Evolutionary conservation across 2,888 invertebrate genomes (phyloP).

Genomic region (Arenicola marina): DNA sequence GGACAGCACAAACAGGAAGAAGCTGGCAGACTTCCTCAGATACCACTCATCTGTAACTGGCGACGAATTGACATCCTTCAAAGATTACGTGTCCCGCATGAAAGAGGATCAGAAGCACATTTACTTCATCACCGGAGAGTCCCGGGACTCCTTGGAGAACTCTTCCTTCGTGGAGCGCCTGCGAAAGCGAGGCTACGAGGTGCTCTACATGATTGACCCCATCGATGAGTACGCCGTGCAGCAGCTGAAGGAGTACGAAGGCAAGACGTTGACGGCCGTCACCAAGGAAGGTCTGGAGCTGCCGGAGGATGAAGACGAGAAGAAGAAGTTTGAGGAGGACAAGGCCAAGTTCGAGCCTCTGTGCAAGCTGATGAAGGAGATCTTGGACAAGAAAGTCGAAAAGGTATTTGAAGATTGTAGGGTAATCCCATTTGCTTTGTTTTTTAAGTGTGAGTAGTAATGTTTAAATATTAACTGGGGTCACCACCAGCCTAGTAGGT

Average conservation of each 20-base stretch:
- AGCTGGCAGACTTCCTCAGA: slow-evolving; percentile 83
- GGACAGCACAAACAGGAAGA: slow-evolving; percentile 90
- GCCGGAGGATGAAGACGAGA: slow-evolving; percentile 95
- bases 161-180: slow-evolving; percentile 98
- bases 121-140: slow-evolving; percentile 92
- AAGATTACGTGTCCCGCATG: slow-evolving; percentile 97
- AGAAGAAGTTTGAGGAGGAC: slow-evolving; percentile 93
- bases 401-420: too few relatives aligned
- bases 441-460: too few relatives aligned
- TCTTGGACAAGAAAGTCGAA: slow-evolving; percentile 96
- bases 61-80: slow-evolving; percentile 89
- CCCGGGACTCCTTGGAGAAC: slow-evolving; percentile 89
- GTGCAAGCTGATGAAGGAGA: slow-evolving; percentile 86
- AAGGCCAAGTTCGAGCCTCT: slow-evolving; percentile 77
- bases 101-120: slow-evolving; percentile 98
- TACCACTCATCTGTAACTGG: slow-evolving; percentile 94
- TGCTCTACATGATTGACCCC: slow-evolving; percentile 97
- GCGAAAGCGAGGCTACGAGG: slow-evolving; percentile 94
- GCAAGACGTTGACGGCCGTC: slow-evolving; percentile 90
- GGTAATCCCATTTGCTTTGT: too few relatives aligned
- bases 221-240: slow-evolving; percentile 99
- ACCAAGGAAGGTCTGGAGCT: slow-evolving; percentile 97
- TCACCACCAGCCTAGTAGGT: too few relatives aligned
- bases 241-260: slow-evolving; percentile 97
- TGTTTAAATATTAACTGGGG: too few relatives aligned